Evolutionary conservation across 2,797 vertebrate species (phyloP).

Genomic region (Rhodeus uyekii): DNA sequence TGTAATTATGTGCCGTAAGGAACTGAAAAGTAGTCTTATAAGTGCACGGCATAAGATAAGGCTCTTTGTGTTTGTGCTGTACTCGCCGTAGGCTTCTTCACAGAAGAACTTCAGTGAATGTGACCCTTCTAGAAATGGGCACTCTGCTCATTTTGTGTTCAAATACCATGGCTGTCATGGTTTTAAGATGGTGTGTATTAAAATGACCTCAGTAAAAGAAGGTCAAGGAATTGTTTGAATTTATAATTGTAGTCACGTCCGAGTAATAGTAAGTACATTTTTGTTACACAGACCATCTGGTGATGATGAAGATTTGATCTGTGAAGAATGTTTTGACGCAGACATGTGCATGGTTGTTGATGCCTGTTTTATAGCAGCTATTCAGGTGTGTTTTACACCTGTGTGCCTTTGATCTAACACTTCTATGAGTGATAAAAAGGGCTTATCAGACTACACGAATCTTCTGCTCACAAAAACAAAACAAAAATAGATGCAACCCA

Average conservation of each 20-base stretch:
- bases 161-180: neutral
- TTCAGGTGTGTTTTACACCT: slow-evolving; percentile 12
- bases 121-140: neutral
- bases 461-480: neutral
- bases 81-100: neutral
- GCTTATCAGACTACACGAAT: neutral
- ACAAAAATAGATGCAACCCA: neutral
- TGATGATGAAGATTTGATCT: slow-evolving; percentile 23
- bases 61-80: neutral
- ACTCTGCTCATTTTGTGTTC: neutral
- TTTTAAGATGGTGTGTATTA: neutral
- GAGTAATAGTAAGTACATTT: neutral
- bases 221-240: neutral
- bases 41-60: neutral
- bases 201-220: neutral
- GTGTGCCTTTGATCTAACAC: neutral
- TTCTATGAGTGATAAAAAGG: neutral
- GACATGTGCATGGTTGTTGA: neutral
- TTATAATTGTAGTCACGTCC: neutral
- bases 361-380: slow-evolving; percentile 2
- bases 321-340: slow-evolving; percentile 1
- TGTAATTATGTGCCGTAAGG: slow-evolving; percentile 21
- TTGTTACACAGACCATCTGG: slow-evolving; percentile 47
- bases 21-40: neutral
- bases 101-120: neutral